Base-by-base conservation (phyloP, 2,888 invertebrate species). In the Epistrophella euchroma region DNA sequence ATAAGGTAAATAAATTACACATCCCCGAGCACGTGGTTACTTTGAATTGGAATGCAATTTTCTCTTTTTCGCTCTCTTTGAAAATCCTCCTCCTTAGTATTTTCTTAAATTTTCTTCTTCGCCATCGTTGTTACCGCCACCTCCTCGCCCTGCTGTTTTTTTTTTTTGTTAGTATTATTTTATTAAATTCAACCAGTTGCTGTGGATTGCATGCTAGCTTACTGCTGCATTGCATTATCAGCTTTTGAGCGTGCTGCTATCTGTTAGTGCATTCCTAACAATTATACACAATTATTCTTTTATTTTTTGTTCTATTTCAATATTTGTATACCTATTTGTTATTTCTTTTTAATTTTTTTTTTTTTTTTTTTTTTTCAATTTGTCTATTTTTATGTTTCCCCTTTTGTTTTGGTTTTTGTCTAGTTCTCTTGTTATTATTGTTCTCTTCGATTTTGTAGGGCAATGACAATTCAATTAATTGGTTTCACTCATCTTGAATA, bases 41-140 rank as follows among this genome's bases (percentile, higher is more conserved):
- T 77, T 37, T 78, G 71, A 71, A 86, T 86, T 82, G 86, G 71
- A 86, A 82, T 86, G 86, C 86, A 86, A 86, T 86, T 86, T 82
- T 86, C 86, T 86, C 86, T 86, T 86, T 86, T 86, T 85, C 60
- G 82, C 86, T 86, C 86, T 86, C 86, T 86, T 86, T 78, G 81
- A 66, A 86, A 86, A 82, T 86, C 82, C 78, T 86, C 77, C 55
- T 56, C 77, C 55, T 56, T 68, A 62, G 43, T 47, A 64, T 78
- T 86, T 86, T 82, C 86, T 86, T 86, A 74, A 86, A 82, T 74
- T 64, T 77, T 70, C 78, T 66, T 82, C 75, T 47, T 56, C 73
- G 10, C 19, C 55, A 15, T n/a, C 58, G 58, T 22, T 7, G 58
- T 37, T 37, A 13, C 6, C 13, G 19, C 28, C 43, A 17, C 32